Base-by-base conservation (phyloP, 37 sponge, comb jelly and placozoan species). In the Tethya wilhelma region DNA sequence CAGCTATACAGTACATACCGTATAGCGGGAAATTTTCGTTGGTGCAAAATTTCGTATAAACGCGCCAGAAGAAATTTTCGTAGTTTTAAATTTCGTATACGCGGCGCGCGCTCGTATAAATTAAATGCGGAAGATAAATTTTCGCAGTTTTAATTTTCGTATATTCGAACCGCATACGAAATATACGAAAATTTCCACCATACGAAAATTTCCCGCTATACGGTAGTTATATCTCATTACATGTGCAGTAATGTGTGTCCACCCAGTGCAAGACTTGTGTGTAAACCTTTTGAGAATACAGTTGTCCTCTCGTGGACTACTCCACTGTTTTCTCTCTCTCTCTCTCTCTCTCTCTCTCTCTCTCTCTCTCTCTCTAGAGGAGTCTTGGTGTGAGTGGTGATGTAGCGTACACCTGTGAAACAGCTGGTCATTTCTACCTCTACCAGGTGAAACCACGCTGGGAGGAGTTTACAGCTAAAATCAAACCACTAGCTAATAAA, bases 331-430 rank as follows among this genome's bases (percentile, higher is more conserved):
- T n/a, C n/a, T n/a, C n/a, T n/a, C n/a, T n/a, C n/a, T n/a, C n/a
- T n/a, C n/a, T n/a, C n/a, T n/a, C n/a, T n/a, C n/a, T n/a, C n/a
- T n/a, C n/a, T n/a, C n/a, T 49, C 14, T 49, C 14, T 49, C 70
- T 17, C 11, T 31, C 33, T 12, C 36, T 22, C 22, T 56, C 5
- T 75, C 9, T 43, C 46, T 82, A 94, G 95, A 70, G 80, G 44
- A 98, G 97, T 77, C 74, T 98, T 32, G 91, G 84, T 31, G 95
- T 98, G 7, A 34, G 56, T 17, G 99, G 99, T 20, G 99, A 98
- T 79, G 97, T 98, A 36, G 75, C 97, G 12, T 98, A 98, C 90
- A 98, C 97, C n/a, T 98, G 99, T 65, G 99, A 98, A 71, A 98
- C 99, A 33, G 95, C 99, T 42, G 91, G 91, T 8, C 93, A 98